Evolutionary conservation across 2,113 vertebrate species (phyloP), one percentile per base, ranked within the genome.

Genomic region (Tursiops truncatus): DNA sequence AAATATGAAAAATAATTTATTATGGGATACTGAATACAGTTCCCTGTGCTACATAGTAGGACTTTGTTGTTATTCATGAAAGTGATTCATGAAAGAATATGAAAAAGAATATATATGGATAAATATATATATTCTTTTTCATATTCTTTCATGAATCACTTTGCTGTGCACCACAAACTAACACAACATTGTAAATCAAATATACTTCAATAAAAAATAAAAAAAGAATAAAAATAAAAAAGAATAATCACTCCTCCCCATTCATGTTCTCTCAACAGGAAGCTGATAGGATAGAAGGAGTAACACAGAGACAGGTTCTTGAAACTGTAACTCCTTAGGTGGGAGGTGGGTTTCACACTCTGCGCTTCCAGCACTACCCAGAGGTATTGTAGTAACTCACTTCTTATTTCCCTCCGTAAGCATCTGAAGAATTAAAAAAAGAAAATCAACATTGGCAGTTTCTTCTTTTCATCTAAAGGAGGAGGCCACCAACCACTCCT

Each of bases 371-470:
- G 44, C 12, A 38, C 33, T 13, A 10, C 26, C 10, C 23, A 3
- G 1, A n/a, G 8, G 8, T 28, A 6, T 33, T 25, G 41, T 4
- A 25, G 67, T 26, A 47, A 11, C n/a, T 18, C 31, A 23, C 18
- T 18, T 36, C 41, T 70, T 2, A 6, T 70, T 38, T 13, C 0
- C 6, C 13, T 53, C 74, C 0, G 1, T 13, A 36, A 53, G 14
- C 21, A 31, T 23, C 53, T n/a, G 33, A 44, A 73, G 0, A 58
- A 60, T 31, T 15, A 17, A 91, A 74, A 63, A 3, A 15, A 12
- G 8, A 13, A 20, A 53, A 26, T 26, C 28, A 2, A 26, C 0
- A 0, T 20, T 6, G 5, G n/a, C 20, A 6, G 11, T 53, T 89
- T 70, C 67, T 56, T 74, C 60, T 63, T 77, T 65, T 68, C 77